Base-by-base conservation (phyloP, 1,140 invertebrate species). In the Teleopsis dalmanni region DNA sequence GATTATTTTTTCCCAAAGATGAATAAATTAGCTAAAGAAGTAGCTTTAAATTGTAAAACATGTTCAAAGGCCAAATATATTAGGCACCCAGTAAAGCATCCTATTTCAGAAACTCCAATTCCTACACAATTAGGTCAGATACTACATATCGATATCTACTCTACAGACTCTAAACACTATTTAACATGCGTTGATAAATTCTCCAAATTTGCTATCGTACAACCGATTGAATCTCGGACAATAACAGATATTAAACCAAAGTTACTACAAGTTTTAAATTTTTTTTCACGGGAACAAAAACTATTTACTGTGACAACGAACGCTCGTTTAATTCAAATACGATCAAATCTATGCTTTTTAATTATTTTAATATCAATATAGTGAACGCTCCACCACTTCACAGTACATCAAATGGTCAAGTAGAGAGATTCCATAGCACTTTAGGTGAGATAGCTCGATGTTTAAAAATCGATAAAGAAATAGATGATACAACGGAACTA, bases 1-100 rank as follows among this genome's bases (percentile, higher is more conserved):
- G 36, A 50, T 52, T 52, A 29, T 52, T 50, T 48, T 25, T 57
- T 54, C 18, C 40, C 50, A 8, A 54, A 57, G 16, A 55, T 51
- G 26, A 38, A 36, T 2, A 36, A 26, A 6, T 13, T 49, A 13
- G 44, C 40, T 2, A 52, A 31, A 3, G 31, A 59, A 19, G 29
- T 48, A 1, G 47, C 47, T 0, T 19, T 14, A 13, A 58, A 50
- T 13, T 55, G 43, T 25, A 50, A 34, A 41, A 44, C 50, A 13
- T 50, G 48, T 38, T 23, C 6, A 7, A 25, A 16, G 22, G 18
- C 25, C 19, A 50, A 50, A 26, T 50, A 50, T 38, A 16, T 29
- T 13, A 37, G 23, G 25, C 46, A 48, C 18, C 35, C 35, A 14
- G 13, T 38, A 13, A 27, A 40, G 18, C 46, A 31, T 18, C 3